phyloP scores from a whole-genome alignment of 2,113 vertebrate species.

The Dipodomys ordii region DNA sequence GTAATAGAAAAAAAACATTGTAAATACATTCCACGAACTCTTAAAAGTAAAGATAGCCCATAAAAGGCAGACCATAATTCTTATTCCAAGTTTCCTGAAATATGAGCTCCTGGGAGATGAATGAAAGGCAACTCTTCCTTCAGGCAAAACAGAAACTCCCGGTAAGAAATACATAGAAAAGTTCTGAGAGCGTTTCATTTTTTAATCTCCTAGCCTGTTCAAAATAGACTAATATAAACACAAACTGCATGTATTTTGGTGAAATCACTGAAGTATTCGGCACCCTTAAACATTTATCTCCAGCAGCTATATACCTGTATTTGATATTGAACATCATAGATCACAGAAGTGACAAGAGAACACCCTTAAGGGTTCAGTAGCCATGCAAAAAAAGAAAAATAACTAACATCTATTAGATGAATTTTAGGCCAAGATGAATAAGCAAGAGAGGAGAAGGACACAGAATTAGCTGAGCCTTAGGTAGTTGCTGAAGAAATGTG shows the following conservation, averaged over 20 bases:
- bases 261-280: background rate
- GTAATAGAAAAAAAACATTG: background rate
- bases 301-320: background rate
- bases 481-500: background rate
- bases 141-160: background rate
- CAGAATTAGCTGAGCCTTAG: background rate
- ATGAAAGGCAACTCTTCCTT: background rate
- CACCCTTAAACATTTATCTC: background rate
- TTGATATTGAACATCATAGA: background rate
- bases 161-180: background rate
- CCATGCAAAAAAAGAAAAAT: background rate
- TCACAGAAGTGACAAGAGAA: rapidly evolving
- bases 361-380: background rate
- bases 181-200: background rate
- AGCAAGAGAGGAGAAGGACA: background rate
- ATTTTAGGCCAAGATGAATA: background rate
- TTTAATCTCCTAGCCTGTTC: background rate
- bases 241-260: background rate
- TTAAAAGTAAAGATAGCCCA: background rate
- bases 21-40: background rate
- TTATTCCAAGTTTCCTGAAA: background rate
- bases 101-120: background rate
- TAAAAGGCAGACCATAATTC: background rate
- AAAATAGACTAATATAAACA: background rate
- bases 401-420: background rate